These are phyloP conservation scores for Mycetomoellerius zeteki DNA, from an alignment of 1,140 invertebrate species.

Conservation along the genomic window DNA sequence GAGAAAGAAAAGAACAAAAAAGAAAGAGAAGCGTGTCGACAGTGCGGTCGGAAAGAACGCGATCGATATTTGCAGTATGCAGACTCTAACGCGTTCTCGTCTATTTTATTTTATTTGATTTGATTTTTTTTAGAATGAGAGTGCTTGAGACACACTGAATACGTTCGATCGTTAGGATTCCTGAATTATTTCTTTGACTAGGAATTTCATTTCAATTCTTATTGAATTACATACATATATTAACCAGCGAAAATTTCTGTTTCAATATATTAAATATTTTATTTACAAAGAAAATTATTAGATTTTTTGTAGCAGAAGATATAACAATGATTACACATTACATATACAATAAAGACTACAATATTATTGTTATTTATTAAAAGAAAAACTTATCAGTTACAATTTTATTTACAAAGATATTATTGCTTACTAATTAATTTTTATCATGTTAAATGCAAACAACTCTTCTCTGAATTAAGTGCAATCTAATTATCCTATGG, in stretches of 20 bases:
- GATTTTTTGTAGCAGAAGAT: neutral
- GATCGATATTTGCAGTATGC: slow-evolving; percentile 77
- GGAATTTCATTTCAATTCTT: slow-evolving; percentile 12
- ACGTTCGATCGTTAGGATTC: neutral
- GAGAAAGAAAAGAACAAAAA: neutral
- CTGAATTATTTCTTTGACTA: slow-evolving; percentile 8
- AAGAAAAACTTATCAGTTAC: neutral
- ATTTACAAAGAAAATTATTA: neutral
- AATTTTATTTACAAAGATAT: neutral
- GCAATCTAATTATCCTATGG: neutral
- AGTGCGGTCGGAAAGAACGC: slow-evolving; percentile 74
- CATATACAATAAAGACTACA: neutral
- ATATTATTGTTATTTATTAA: neutral
- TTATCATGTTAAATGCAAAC: neutral
- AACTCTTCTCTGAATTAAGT: neutral
- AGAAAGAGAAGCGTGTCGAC: slow-evolving; percentile 59
- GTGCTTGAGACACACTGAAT: neutral
- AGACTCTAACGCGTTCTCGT: slow-evolving; percentile 30
- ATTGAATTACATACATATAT: slow-evolving; percentile 15
- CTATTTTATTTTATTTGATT: slow-evolving; percentile 21
- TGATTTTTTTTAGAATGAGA: slow-evolving; percentile 41
- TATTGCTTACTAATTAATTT: neutral
- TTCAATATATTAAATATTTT: neutral
- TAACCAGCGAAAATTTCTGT: neutral
- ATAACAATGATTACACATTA: neutral